Evolutionary conservation across 1,140 invertebrate species (phyloP).

Genomic region (Idris sp.): DNA sequence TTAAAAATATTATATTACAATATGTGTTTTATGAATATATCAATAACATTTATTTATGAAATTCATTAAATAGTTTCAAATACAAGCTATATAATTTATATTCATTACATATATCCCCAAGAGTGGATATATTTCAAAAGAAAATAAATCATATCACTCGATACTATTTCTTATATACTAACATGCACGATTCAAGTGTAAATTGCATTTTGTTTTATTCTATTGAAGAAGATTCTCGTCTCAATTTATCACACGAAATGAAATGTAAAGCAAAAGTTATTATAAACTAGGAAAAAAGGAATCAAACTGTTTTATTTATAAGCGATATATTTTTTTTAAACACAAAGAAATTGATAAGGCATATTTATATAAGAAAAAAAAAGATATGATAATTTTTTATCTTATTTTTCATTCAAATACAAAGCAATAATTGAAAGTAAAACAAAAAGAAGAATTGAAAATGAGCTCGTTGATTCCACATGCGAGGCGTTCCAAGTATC

Average conservation of each 20-base stretch:
- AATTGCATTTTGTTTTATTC: slow-evolving; percentile 18
- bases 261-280: no score
- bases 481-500: slow-evolving; percentile 67
- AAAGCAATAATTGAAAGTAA: slow-evolving; percentile 5
- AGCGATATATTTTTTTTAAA: no score
- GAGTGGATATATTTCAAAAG: slow-evolving; percentile 8
- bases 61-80: slow-evolving; percentile 3
- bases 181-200: slow-evolving; percentile 5
- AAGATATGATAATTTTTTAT: no score
- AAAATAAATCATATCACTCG: slow-evolving; percentile 16
- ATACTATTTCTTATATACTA: slow-evolving; percentile 16
- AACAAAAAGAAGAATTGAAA: neutral
- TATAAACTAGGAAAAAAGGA: no score
- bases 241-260: slow-evolving; percentile 18
- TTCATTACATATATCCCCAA: slow-evolving; percentile 2
- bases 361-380: no score
- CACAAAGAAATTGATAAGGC: no score
- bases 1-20: no score
- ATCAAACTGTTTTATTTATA: no score
- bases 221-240: slow-evolving; percentile 4
- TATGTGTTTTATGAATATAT: no score
- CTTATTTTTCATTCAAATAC: no score
- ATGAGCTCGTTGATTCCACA: slow-evolving; percentile 33
- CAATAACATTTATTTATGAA: neutral
- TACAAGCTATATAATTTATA: neutral